Conservation (phyloP, 2,888 invertebrate species). For the Laspeyria flexula region DNA sequence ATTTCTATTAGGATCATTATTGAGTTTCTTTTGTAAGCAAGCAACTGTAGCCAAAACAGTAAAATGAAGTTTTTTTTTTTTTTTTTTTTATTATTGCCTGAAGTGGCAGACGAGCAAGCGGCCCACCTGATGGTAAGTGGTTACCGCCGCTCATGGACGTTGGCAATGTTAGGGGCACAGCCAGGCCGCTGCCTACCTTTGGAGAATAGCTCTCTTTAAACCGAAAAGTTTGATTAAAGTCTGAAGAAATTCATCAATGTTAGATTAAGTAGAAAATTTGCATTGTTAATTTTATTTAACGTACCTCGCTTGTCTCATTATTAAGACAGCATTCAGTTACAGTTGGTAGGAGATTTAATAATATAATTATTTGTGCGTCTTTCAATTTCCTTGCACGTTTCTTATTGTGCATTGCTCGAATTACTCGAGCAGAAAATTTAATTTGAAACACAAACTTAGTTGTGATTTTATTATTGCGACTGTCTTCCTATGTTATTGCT, state of each 20-base stretch:
- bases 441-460: neutral
- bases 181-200: too few relatives aligned
- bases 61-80: too few relatives aligned
- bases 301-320: conserved; percentile 65
- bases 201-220: too few relatives aligned
- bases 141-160: too few relatives aligned
- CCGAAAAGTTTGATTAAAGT: conserved; percentile 65
- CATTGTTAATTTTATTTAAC: conserved; percentile 73
- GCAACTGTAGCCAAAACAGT: conserved; percentile 43
- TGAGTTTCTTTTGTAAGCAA: conserved; percentile 15
- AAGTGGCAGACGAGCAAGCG: too few relatives aligned
- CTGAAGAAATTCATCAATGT: conserved; percentile 67
- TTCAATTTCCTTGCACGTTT: conserved; percentile 18
- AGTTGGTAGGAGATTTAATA: conserved; percentile 45
- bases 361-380: conserved; percentile 33
- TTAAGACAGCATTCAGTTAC: conserved; percentile 54
- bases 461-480: neutral
- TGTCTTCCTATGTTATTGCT: neutral
- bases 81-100: too few relatives aligned
- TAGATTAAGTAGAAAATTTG: conserved; percentile 71
- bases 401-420: conserved; percentile 6
- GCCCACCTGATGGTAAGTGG: too few relatives aligned
- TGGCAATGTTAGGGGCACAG: too few relatives aligned
- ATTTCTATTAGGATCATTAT: conserved; percentile 10
- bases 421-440: neutral